Evolutionary conservation across 23 tunicate genomes (phyloP).

Genomic region (Phallusia fumigata): DNA sequence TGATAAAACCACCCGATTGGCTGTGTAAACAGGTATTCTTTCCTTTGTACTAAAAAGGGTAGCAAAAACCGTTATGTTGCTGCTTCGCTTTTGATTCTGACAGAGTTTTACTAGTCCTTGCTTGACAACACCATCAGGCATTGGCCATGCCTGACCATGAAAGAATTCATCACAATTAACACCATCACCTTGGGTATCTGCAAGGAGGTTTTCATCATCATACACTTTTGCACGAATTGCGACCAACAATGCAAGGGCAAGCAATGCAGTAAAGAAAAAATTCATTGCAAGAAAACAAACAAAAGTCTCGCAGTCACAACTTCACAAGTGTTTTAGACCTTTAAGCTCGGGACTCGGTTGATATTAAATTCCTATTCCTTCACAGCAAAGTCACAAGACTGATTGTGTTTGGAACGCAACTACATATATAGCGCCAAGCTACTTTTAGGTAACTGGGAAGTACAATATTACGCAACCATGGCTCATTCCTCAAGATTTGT

Average conservation of each 20-base stretch:
- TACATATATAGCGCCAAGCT: too few relatives aligned
- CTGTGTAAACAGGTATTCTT: conserved; percentile 82
- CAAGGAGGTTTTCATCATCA: neutral
- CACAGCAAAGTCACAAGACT: too few relatives aligned
- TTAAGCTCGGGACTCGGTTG: too few relatives aligned
- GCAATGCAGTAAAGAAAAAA: neutral
- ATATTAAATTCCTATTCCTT: too few relatives aligned
- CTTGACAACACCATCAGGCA: conserved; percentile 5
- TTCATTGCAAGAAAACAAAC: too few relatives aligned
- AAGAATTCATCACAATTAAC: conserved; percentile 65
- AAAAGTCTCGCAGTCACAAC: too few relatives aligned
- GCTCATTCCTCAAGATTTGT: too few relatives aligned
- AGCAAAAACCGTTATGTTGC: conserved; percentile 37
- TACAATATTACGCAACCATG: too few relatives aligned
- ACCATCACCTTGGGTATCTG: neutral
- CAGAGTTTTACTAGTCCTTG: conserved; percentile 60
- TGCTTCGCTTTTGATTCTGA: conserved; percentile 43
- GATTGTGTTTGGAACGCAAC: too few relatives aligned
- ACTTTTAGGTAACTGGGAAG: too few relatives aligned
- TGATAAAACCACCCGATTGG: conserved; percentile 40
- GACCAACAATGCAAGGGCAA: neutral
- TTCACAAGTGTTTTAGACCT: too few relatives aligned
- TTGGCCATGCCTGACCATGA: conserved; percentile 70
- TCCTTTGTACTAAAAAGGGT: conserved; percentile 47
- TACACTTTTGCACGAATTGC: neutral